Base-by-base conservation (phyloP, 2,888 invertebrate species). In the Lissonota sp. region DNA sequence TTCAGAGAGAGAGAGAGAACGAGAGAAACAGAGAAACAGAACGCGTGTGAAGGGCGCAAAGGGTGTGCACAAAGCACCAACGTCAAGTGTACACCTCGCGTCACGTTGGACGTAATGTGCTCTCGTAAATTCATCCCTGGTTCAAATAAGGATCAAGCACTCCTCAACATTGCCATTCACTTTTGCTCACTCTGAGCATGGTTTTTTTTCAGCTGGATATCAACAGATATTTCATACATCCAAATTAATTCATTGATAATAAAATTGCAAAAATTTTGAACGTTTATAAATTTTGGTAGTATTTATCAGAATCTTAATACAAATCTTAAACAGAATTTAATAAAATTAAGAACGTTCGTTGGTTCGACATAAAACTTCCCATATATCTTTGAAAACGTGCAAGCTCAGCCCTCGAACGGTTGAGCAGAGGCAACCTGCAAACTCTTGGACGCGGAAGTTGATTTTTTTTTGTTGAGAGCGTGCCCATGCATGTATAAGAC, bases 381-480 rank as follows among this genome's bases (percentile, higher is more conserved):
- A 26, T 26, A 26, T 46, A 67, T 66, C 40, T 66, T 71, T 16
- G 55, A 60, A 63, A 77, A 77, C 73, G 80, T 73, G 80, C 77
- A 66, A 77, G 67, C 69, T 77, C 80, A 77, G 77, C 77, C 16
- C 69, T 70, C 12, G 8, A 40, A 77, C 73, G 73, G 42, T 73
- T 60, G 67, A 75, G 75, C 69, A 75, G 67, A 44, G n/a, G n/a
- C 14, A 14, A 26, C 26, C 26, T 26, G 26, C 26, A 26, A 26
- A 26, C 26, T 26, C 26, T 26, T 26, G 26, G 26, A 26, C 26
- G 14, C 53, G 14, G 14, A 53, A 7, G 14, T 53, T 53, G 14
- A n/a, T n/a, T n/a, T n/a, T 14, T 6, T 53, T 44, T 44, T 26
- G 1, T 44, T 6, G 53, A 5, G 1, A 6, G 46, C 55, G 39